A percentile compares a stretch with the other conserved stretches of the same genome.
These are phyloP conservation scores for Podocnemis expansa DNA, from an alignment of 2,113 vertebrate genomes.

Conservation along the genomic window DNA sequence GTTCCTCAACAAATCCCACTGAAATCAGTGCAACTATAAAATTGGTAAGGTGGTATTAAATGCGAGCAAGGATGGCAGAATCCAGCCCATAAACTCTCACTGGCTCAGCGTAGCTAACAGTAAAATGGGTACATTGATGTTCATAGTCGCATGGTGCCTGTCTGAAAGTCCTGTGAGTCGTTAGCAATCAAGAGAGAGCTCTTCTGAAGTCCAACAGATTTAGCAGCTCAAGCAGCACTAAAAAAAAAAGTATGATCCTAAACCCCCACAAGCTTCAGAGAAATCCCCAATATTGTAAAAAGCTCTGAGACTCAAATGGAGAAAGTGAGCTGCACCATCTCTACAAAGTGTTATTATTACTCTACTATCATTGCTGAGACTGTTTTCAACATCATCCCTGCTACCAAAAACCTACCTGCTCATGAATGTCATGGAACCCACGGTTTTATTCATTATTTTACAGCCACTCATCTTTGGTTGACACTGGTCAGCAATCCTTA, in stretches of 20 bases:
- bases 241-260: too few species aligned
- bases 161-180: accelerated
- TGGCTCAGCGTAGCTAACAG: not conserved
- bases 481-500: slow-evolving; percentile 3
- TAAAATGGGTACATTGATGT: not conserved
- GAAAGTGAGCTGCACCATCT: not conserved
- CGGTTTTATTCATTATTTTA: slow-evolving; percentile 15
- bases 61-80: not conserved
- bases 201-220: not conserved
- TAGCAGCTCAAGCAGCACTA: not conserved
- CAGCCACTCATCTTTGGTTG: slow-evolving; percentile 40
- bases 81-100: not conserved
- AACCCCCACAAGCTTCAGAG: not conserved
- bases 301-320: not conserved
- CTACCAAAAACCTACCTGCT: not conserved
- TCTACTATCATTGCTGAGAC: not conserved
- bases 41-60: not conserved
- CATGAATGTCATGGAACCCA: not conserved
- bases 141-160: too few species aligned
- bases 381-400: not conserved
- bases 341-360: not conserved
- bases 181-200: not conserved
- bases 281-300: not conserved
- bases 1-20: accelerated
- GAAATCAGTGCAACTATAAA: slow-evolving; percentile 7